A percentile compares a stretch with the other conserved stretches of the same genome.
phyloP scores from a whole-genome alignment of 1,140 invertebrate genomes.

The Sitophilus oryzae region DNA sequence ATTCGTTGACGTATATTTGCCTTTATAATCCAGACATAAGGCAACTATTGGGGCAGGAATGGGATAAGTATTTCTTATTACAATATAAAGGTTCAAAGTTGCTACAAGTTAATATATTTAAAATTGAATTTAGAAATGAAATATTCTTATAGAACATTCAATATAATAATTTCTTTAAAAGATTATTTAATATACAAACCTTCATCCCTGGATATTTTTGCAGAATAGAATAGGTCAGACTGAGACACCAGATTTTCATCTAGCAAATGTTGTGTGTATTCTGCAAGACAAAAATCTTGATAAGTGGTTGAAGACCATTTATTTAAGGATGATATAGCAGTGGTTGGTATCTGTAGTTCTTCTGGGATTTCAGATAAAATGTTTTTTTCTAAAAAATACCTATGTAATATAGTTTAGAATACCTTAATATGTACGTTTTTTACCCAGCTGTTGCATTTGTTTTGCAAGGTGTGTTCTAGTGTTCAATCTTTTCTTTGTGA shows the following conservation, averaged over 20 bases:
- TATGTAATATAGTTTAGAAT: neutral
- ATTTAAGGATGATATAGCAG: conserved; percentile 53
- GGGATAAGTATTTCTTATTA: conserved; percentile 78
- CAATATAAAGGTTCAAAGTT: conserved; percentile 69
- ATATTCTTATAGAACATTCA: no score
- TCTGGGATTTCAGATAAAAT: conserved; percentile 33
- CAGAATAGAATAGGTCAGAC: conserved; percentile 63
- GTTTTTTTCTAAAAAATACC: conserved; percentile 34
- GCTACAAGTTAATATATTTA: no score
- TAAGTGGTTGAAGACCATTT: conserved; percentile 64
- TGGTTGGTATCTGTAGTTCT: conserved; percentile 45
- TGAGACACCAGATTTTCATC: conserved; percentile 52
- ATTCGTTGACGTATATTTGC: conserved; percentile 55
- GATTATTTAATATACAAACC: no score
- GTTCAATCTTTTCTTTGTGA: conserved; percentile 64
- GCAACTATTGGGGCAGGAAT: conserved; percentile 68
- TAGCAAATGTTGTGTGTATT: conserved; percentile 49
- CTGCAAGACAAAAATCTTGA: conserved; percentile 54
- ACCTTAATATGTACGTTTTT: neutral
- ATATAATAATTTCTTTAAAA: no score
- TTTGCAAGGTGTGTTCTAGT: conserved; percentile 66
- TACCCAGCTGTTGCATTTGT: conserved; percentile 69
- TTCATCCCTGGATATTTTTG: conserved; percentile 62
- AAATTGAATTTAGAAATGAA: no score
- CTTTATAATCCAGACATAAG: conserved; percentile 65